Base-by-base conservation (phyloP, 1,140 invertebrate species). In the Calliphora vicina region DNA sequence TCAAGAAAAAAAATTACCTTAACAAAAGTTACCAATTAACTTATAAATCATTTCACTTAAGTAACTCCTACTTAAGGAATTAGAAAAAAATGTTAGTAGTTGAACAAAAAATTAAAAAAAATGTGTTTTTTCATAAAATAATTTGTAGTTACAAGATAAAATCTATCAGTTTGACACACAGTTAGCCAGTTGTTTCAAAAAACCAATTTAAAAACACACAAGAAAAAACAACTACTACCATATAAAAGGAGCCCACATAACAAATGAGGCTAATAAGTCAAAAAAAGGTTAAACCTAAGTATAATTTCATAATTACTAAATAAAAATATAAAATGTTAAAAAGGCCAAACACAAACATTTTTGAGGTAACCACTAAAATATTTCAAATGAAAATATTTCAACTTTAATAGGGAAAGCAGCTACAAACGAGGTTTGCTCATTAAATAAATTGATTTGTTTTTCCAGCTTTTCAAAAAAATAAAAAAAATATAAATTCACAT, bases 251-350 rank as follows among this genome's bases (percentile, higher is more conserved):
- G 20, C 12, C 50, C 20, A 25, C 42, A 50, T 82, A 26, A 50
- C n/a, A 35, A 82, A 82, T 74, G 71, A 76, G 82, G 45, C 82
- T 82, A 82, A 82, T 82, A 82, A 82, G 82, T 57, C 43, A 74
- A 50, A 50, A 74, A 17, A 50, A 82, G 45, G 72, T 76, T 82
- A 82, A 82, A 71, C 82, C 72, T 76, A n/a, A n/a, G n/a, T n/a
- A 76, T 82, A 82, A 82, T 82, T 82, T 82, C 13, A 74, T 82
- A 82, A 82, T 82, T 82, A 82, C 42, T 71, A 35, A 25, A 50
- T n/a, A 43, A 25, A 82, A 82, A 82, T 27, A 5, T 35, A 8
- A 10, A 35, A 35, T n/a, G 4, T 35, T 2, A 35, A 27, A 74
- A 74, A 15, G 72, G 8, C 26, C 1, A 17, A 74, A 74, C n/a